phyloP scores from a whole-genome alignment of 2,797 vertebrate species.

The Coilia nasus region DNA sequence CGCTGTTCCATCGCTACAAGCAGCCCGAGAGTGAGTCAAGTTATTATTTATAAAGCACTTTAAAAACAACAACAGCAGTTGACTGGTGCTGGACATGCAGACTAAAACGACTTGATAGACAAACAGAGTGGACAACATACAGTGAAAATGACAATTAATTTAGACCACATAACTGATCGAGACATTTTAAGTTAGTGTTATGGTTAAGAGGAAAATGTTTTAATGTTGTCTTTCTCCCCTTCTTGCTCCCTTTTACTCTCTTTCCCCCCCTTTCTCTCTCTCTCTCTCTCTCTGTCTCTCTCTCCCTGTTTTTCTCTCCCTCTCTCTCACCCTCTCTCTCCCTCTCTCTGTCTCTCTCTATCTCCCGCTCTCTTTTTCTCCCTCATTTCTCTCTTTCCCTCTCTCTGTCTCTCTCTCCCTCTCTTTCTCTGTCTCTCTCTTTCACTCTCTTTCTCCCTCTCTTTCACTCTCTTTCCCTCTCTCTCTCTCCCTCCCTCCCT shows the following conservation, averaged over 20 bases:
- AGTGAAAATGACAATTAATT: too few relatives aligned
- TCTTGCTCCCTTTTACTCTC: too few relatives aligned
- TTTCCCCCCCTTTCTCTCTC: background rate
- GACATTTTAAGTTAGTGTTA: too few relatives aligned
- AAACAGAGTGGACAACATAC: too few relatives aligned
- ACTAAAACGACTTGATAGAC: too few relatives aligned
- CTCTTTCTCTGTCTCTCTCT: too few relatives aligned
- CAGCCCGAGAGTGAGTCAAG: constrained; percentile 91
- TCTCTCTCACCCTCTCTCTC: background rate
- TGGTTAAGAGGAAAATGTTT: background rate
- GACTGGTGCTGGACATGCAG: too few relatives aligned
- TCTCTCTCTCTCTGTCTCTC: constrained; percentile 14
- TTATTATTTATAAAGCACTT: too few relatives aligned
- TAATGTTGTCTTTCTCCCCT: background rate
- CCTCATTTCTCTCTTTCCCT: background rate
- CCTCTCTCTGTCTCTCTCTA: constrained; percentile 18
- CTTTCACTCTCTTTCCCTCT: background rate
- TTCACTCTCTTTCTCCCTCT: background rate
- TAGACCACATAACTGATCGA: background rate
- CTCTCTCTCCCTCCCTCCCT: constrained; percentile 23
- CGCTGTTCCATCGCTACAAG: constrained; percentile 91
- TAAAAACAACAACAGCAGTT: too few relatives aligned
- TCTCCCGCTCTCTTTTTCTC: background rate
- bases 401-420: constrained; percentile 23
- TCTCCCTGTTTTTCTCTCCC: background rate